A percentile compares a stretch with the other conserved stretches of the same genome.
phyloP scores from a whole-genome alignment of 2,797 vertebrate species.

The Aselliscus stoliczkanus region DNA sequence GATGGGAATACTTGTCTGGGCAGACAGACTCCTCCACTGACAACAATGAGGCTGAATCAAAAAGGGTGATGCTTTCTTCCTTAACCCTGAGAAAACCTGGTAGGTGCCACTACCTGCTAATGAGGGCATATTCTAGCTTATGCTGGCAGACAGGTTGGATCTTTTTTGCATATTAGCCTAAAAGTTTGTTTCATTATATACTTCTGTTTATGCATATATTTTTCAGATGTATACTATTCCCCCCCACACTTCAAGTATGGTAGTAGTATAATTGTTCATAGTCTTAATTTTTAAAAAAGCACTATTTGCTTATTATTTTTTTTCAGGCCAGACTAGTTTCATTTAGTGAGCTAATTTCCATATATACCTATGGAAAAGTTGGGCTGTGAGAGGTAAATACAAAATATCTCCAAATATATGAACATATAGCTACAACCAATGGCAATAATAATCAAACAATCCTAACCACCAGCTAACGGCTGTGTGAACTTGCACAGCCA shows the following conservation, averaged over 20 bases:
- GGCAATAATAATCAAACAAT: background rate
- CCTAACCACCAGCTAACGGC: constrained; percentile 57
- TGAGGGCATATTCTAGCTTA: background rate
- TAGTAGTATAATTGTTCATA: background rate
- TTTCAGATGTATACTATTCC: background rate
- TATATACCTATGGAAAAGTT: background rate
- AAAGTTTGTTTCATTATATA: background rate
- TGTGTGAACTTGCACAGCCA: constrained; percentile 23
- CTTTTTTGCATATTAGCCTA: too few relatives aligned
- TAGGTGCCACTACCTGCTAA: background rate
- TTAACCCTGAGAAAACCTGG: background rate
- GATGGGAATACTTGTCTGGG: background rate
- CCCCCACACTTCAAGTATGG: background rate
- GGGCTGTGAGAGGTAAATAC: background rate
- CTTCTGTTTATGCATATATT: background rate
- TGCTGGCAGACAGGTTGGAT: rapidly evolving
- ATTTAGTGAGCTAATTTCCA: background rate
- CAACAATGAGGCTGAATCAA: background rate
- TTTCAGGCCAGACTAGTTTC: background rate
- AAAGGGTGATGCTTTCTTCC: background rate
- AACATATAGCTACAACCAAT: constrained; percentile 6
- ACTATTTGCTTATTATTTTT: background rate
- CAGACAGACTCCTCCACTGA: background rate
- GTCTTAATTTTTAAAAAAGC: background rate
- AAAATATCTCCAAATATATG: constrained; percentile 31